Evolutionary conservation across 2,888 invertebrate species (phyloP).

Genomic region (Epicampocera succincta): DNA sequence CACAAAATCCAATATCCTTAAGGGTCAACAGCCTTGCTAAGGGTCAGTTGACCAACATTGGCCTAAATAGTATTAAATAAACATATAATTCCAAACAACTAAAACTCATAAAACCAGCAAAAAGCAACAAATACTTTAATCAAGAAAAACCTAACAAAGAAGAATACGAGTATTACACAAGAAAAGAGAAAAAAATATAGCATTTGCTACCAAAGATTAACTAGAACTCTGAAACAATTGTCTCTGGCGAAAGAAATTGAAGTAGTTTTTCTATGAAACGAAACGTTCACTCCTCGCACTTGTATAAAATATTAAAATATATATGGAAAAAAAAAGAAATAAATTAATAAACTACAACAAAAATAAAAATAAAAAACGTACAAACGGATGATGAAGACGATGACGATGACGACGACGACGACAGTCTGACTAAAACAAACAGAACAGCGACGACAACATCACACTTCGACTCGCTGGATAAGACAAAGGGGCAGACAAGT

Average conservation of each 20-base stretch:
- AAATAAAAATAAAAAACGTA: conserved; percentile 33
- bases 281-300: conserved; percentile 38
- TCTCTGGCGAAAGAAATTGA: conserved; percentile 41
- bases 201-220: conserved; percentile 62
- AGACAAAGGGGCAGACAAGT: conserved; percentile 10
- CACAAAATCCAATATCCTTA: conserved; percentile 16
- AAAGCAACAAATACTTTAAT: conserved; percentile 60
- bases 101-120: conserved; percentile 27
- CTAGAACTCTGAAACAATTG: conserved; percentile 61
- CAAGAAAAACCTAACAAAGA: conserved; percentile 55
- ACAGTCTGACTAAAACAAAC: conserved; percentile 65
- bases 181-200: conserved; percentile 31
- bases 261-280: conserved; percentile 39
- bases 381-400: too few species aligned
- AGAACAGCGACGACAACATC: conserved; percentile 49
- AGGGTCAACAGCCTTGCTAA: conserved; percentile 49
- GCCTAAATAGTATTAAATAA: conserved; percentile 50
- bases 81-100: conserved; percentile 42
- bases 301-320: conserved; percentile 11
- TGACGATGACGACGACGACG: conserved; percentile 43
- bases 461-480: background rate
- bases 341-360: conserved; percentile 41
- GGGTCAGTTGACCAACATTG: conserved; percentile 55
- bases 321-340: conserved; percentile 22
- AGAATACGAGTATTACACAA: conserved; percentile 3